A percentile compares a stretch with the other conserved stretches of the same genome.
These are phyloP conservation scores for Dissostichus mawsoni DNA, from an alignment of 2,113 vertebrate species.

Conservation along the genomic window DNA sequence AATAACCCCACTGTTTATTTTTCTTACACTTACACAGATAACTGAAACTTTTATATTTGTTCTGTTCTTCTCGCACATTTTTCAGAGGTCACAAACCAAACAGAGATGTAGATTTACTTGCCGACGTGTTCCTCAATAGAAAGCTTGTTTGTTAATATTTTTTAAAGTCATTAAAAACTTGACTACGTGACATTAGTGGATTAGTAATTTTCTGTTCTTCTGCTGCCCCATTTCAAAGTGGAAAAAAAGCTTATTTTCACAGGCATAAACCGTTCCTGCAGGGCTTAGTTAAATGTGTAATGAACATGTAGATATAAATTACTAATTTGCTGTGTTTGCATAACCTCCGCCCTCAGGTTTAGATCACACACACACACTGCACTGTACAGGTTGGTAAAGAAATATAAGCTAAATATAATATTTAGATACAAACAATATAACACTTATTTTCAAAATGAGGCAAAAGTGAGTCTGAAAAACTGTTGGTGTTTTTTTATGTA, in stretches of 20 bases:
- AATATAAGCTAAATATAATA: background rate
- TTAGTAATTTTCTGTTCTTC: background rate
- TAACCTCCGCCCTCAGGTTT: background rate
- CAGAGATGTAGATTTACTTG: background rate
- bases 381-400: background rate
- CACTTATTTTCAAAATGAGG: background rate
- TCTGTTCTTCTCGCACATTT: constrained; percentile 18
- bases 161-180: background rate
- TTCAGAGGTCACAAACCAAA: constrained; percentile 28
- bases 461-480: background rate
- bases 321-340: constrained; percentile 24
- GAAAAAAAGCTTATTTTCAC: background rate
- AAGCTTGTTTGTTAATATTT: background rate
- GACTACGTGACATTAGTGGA: background rate
- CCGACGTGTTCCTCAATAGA: background rate
- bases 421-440: background rate
- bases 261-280: constrained; percentile 1
- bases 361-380: background rate
- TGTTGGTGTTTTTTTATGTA: background rate
- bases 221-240: constrained; percentile 2
- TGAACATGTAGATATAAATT: constrained; percentile 10
- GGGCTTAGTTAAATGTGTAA: constrained; percentile 21
- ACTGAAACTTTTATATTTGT: constrained; percentile 36
- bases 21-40: constrained; percentile 16
- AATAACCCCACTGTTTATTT: constrained; percentile 23